These are phyloP conservation scores for Alexandromys fortis DNA, from an alignment of 2,113 vertebrate species.

Conservation along the genomic window DNA sequence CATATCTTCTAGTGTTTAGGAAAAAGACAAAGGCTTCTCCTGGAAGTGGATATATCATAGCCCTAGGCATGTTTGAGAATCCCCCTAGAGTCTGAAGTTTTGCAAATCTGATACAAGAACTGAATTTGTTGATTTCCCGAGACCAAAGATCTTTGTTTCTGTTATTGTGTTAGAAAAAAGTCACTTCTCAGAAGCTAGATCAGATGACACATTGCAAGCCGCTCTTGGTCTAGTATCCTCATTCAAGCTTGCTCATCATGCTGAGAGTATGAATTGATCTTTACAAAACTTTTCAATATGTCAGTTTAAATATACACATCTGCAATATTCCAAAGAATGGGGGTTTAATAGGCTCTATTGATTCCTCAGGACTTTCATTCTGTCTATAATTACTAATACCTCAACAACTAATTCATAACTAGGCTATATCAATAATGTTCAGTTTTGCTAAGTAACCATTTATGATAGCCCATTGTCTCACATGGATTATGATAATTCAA, in stretches of 20 bases:
- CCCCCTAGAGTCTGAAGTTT: neutral
- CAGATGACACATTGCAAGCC: neutral
- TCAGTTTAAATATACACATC: conserved; percentile 56
- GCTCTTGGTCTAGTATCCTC: conserved; percentile 19
- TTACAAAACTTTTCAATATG: conserved; percentile 63
- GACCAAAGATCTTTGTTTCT: neutral
- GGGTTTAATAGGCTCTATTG: conserved; percentile 59
- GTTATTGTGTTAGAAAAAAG: conserved; percentile 37
- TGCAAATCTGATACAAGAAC: conserved; percentile 16
- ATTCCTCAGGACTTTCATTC: conserved; percentile 75
- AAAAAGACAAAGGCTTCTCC: neutral
- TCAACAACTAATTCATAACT: conserved; percentile 70
- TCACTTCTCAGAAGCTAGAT: conserved; percentile 54
- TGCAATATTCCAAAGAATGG: conserved; percentile 40
- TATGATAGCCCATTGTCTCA: conserved; percentile 62
- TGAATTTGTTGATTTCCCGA: neutral
- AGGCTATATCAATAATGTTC: conserved; percentile 46
- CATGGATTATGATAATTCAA: conserved; percentile 43
- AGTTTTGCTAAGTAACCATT: conserved; percentile 49
- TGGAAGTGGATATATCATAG: no score
- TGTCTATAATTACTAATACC: conserved; percentile 70
- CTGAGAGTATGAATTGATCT: conserved; percentile 46
- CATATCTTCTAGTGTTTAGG: neutral
- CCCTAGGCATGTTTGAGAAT: neutral
- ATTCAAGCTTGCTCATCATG: conserved; percentile 53